Evolutionary conservation across 2,888 invertebrate genomes (phyloP), one percentile per base, ranked within the genome.

Genomic region (Archips crataeganus): DNA sequence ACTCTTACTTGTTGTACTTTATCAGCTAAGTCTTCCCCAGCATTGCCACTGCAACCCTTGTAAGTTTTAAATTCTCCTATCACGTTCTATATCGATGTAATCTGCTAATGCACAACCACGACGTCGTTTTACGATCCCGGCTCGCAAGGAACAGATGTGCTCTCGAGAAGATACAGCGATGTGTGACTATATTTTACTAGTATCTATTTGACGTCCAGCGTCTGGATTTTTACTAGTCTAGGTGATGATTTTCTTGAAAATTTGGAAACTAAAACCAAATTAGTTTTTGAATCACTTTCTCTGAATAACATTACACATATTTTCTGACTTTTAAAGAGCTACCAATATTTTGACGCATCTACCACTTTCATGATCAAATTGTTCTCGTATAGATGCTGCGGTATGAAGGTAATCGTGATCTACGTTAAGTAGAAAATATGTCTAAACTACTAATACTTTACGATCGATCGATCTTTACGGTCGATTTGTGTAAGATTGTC

Each of bases 51-150:
- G 57, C 57, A 57, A 11, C 13, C 61, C 36, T 51, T 51, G 45
- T 11, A 36, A 51, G 69, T 51, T 74, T 74, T 69, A 69, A 74
- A 74, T 60, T 69, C 68, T 68, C 74, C 67, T 69, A 77, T 80
- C 81, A 82, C 80, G 81, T 81, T n/a, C n/a, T n/a, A 67, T 72
- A 79, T 75, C 70, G 77, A 81, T 75, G 79, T 85, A 85, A 90
- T 88, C 84, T 80, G 66, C 82, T 85, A 86, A 87, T 82, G 80
- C 79, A 81, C 76, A 51, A 51, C 59, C 57, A 59, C 65, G 72
- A 75, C 76, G 79, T 79, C 76, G 54, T 78, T 79, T 80, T 80
- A 79, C 78, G 78, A 77, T 68, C n/a, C 72, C 32, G 71, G 70
- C 66, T n/a, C 4, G 47, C 61, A 2, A 64, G 45, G 63, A 70